phyloP scores from a whole-genome alignment of 2,797 vertebrate genomes.

The Aulostomus chinensis region DNA sequence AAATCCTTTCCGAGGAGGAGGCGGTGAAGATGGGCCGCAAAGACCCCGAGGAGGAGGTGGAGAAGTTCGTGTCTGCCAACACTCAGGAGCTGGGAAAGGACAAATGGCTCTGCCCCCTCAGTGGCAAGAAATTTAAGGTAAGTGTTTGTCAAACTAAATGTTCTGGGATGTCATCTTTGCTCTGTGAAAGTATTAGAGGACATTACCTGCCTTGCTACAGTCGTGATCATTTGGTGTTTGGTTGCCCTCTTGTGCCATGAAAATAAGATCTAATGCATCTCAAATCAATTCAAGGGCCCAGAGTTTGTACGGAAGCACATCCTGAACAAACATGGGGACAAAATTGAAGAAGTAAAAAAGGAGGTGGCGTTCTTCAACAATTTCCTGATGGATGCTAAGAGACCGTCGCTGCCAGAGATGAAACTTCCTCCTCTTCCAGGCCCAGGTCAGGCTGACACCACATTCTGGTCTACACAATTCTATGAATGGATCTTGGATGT shows the following conservation, averaged over 20 bases:
- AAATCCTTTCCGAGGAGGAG: slow-evolving; percentile 89
- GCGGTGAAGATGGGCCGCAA: slow-evolving; percentile 91
- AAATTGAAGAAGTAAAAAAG: slow-evolving; percentile 94
- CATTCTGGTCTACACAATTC: no score
- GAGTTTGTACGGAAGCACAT: slow-evolving; percentile 96
- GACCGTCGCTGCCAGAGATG: slow-evolving; percentile 89
- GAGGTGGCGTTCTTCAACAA: slow-evolving; percentile 93
- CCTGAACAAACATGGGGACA: slow-evolving; percentile 92
- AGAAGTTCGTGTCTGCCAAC: slow-evolving; percentile 92
- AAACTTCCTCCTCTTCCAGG: slow-evolving; percentile 86
- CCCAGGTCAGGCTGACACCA: slow-evolving; percentile 77
- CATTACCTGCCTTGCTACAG: no score
- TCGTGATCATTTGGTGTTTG: no score
- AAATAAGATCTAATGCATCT: no score
- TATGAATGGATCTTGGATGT: no score
- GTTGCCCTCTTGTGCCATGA: no score
- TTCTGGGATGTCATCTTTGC: no score
- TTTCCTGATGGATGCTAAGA: slow-evolving; percentile 91
- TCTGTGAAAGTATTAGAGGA: no score
- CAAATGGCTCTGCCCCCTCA: slow-evolving; percentile 93
- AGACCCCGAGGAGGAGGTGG: slow-evolving; percentile 90
- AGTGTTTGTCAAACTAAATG: no score
- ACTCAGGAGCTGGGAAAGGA: slow-evolving; percentile 94
- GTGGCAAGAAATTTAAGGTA: slow-evolving; percentile 95
- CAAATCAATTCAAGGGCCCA: no score